These are phyloP conservation scores for Gorilla gorilla DNA, from an alignment of 2,113 vertebrate genomes.

Conservation along the genomic window DNA sequence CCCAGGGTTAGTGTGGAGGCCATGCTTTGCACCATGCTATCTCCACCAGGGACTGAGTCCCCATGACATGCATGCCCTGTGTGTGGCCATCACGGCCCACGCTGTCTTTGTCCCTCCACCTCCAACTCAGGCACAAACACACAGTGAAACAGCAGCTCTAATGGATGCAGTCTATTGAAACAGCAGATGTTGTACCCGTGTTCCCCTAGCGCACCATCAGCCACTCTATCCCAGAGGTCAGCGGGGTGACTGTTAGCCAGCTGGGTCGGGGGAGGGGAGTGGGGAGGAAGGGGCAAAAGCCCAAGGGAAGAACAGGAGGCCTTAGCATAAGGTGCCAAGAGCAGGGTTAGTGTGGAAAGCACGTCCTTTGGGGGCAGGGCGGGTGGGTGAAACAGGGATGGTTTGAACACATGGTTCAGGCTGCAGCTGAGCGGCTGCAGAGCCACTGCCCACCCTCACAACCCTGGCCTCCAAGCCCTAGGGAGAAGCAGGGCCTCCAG, in stretches of 20 bases:
- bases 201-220: not conserved
- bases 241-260: too few species aligned
- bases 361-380: rapidly evolving
- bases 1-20: not conserved
- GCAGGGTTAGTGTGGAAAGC: not conserved
- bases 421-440: not conserved
- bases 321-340: not conserved
- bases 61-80: rapidly evolving
- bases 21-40: not conserved
- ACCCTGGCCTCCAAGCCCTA: not conserved
- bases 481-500: not conserved
- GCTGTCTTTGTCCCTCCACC: not conserved
- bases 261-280: rapidly evolving
- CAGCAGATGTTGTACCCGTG: rapidly evolving
- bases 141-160: not conserved
- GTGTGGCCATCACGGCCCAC: not conserved
- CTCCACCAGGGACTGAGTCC: not conserved
- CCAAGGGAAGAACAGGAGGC: not conserved
- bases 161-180: rapidly evolving
- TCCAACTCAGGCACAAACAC: not conserved
- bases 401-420: not conserved
- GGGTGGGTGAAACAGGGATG: too few species aligned
- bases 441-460: not conserved
- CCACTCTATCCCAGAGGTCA: not conserved
- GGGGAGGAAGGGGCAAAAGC: rapidly evolving